Evolutionary conservation across 2,797 vertebrate genomes (phyloP).

Genomic region (Nyctalus aviator): DNA sequence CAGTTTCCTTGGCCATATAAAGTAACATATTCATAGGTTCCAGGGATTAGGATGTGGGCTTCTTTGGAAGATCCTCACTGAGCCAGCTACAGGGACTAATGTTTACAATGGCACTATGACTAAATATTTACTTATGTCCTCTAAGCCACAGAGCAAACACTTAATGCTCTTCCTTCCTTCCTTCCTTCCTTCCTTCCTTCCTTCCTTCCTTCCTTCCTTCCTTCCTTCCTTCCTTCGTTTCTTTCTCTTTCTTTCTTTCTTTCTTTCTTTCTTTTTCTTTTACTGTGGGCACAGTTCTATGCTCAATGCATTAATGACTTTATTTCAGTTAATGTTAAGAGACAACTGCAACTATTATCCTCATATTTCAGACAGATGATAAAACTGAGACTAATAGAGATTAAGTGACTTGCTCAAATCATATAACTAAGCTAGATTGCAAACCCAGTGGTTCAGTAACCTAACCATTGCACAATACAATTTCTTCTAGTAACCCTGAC

Average conservation of each 20-base stretch:
- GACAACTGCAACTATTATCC: neutral
- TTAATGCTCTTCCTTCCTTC: neutral
- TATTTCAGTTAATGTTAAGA: neutral
- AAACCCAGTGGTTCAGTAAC: neutral
- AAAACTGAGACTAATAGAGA: neutral
- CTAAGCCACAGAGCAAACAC: neutral
- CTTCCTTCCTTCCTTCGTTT: no score
- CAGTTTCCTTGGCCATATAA: neutral
- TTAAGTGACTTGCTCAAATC: neutral
- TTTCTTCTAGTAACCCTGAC: neutral
- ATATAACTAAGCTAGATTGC: neutral
- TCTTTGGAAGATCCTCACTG: neutral
- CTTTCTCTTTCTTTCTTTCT: neutral
- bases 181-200: no score
- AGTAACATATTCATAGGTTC: neutral
- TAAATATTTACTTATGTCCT: neutral
- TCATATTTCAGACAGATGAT: neutral
- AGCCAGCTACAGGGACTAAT: neutral
- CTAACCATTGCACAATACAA: neutral
- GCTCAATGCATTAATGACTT: neutral
- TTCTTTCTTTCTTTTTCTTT: neutral
- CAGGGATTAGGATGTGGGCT: neutral
- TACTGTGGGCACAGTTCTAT: neutral
- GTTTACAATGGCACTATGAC: neutral
- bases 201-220: no score